Evolutionary conservation across 1,140 invertebrate species (phyloP).

Genomic region (Contarinia nasturtii): DNA sequence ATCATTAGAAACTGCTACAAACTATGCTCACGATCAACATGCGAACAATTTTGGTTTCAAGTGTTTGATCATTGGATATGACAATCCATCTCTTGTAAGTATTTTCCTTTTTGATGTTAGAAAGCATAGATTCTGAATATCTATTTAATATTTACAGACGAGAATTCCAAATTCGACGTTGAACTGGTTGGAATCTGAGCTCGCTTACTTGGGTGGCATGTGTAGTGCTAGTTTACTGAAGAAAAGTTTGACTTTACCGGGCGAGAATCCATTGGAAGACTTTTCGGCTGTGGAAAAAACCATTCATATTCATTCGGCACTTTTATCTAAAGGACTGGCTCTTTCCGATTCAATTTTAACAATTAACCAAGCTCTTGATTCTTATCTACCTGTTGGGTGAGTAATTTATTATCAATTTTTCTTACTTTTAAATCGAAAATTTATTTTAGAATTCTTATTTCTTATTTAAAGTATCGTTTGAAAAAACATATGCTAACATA

Average conservation of each 20-base stretch:
- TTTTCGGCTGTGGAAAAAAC: slow-evolving; percentile 52
- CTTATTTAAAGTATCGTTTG: no score
- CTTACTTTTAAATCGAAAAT: no score
- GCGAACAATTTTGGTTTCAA: slow-evolving; percentile 72
- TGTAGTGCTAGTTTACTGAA: slow-evolving; percentile 77
- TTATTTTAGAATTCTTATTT: no score
- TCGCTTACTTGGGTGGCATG: slow-evolving; percentile 77
- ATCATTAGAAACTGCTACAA: slow-evolving; percentile 84
- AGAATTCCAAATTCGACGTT: slow-evolving; percentile 27
- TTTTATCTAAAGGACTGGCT: slow-evolving; percentile 82
- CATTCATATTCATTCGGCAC: slow-evolving; percentile 46
- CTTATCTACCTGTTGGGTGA: slow-evolving; percentile 70
- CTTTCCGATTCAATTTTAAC: slow-evolving; percentile 59
- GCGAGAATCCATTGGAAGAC: slow-evolving; percentile 57
- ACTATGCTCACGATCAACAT: slow-evolving; percentile 86
- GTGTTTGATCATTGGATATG: slow-evolving; percentile 81
- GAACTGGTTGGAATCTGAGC: slow-evolving; percentile 70
- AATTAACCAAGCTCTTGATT: slow-evolving; percentile 77
- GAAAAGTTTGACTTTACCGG: slow-evolving; percentile 58
- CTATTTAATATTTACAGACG: neutral
- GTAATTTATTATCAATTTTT: no score
- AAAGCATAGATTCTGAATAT: neutral
- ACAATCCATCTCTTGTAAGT: slow-evolving; percentile 37
- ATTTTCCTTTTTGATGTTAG: neutral
- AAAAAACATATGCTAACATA: no score